Percentiles rank a stretch among this genome's conserved stretches.
Conservation (phyloP, 2,888 invertebrate species). For the Polydrusus cervinus region DNA sequence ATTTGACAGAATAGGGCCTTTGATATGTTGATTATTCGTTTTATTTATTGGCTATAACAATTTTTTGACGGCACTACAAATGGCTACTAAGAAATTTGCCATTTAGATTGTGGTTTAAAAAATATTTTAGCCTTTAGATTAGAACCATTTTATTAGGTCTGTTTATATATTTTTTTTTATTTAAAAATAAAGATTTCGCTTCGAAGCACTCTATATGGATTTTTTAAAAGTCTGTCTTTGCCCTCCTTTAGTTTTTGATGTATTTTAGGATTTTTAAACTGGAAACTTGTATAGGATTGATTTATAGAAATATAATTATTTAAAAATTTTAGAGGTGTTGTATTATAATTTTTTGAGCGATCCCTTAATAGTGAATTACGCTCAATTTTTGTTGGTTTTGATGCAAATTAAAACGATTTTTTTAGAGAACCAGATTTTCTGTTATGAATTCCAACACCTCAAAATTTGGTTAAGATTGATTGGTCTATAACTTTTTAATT, state of each 20-base stretch:
- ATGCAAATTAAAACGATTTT: too few relatives aligned
- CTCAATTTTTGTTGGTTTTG: too few relatives aligned
- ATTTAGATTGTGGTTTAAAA: too few relatives aligned
- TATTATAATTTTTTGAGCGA: conserved; percentile 14
- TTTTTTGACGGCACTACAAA: background rate
- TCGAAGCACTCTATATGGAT: background rate
- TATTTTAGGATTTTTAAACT: conserved; percentile 39
- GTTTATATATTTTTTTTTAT: conserved; percentile 4
- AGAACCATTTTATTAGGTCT: too few relatives aligned
- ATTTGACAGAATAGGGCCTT: background rate
- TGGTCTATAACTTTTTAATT: too few relatives aligned
- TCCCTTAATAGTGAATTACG: too few relatives aligned
- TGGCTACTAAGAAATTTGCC: too few relatives aligned
- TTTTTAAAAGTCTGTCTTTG: conserved; percentile 15
- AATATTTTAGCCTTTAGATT: too few relatives aligned
- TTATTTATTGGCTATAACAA: background rate
- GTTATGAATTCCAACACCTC: too few relatives aligned
- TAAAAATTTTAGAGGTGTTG: conserved; percentile 32
- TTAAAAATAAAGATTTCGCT: conserved; percentile 11
- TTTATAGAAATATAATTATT: conserved; percentile 43
- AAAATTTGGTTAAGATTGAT: too few relatives aligned
- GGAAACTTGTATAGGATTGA: conserved; percentile 35
- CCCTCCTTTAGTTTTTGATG: conserved; percentile 14
- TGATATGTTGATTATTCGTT: background rate
- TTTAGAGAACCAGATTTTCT: too few relatives aligned